A percentile compares a stretch with the other conserved stretches of the same genome.
Conservation (phyloP, 1,140 invertebrate genomes). For the Drosophila nebulosa region DNA sequence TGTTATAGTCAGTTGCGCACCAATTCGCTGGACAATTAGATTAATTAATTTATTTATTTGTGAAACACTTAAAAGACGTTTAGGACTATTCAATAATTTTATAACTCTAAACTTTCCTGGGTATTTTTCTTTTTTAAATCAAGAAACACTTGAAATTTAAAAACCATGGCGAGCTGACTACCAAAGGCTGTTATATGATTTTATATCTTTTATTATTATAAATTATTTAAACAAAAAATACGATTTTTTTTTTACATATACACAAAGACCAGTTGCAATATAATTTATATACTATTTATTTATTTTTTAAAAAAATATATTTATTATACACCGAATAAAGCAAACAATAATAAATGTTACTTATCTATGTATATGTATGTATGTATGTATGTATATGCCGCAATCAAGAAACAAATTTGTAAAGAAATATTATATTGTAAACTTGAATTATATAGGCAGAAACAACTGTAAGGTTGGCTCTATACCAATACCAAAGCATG, state of each 20-base stretch:
- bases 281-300: slow-evolving; percentile 54
- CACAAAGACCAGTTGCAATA: slow-evolving; percentile 55
- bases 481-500: slow-evolving; percentile 19
- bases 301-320: slow-evolving; percentile 49
- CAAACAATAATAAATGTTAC: slow-evolving; percentile 47
- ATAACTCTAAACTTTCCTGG: background rate
- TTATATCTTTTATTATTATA: slow-evolving; percentile 39
- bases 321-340: slow-evolving; percentile 51
- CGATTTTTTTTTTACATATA: slow-evolving; percentile 43
- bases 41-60: slow-evolving; percentile 3
- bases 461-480: slow-evolving; percentile 24
- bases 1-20: slow-evolving; percentile 84
- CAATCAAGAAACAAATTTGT: slow-evolving; percentile 57
- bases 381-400: slow-evolving; percentile 16
- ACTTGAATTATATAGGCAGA: slow-evolving; percentile 8
- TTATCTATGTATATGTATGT: slow-evolving; percentile 15
- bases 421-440: slow-evolving; percentile 24
- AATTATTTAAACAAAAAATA: background rate
- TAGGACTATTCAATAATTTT: slow-evolving; percentile 28
- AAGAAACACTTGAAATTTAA: background rate
- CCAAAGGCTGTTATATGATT: slow-evolving; percentile 75
- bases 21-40: slow-evolving; percentile 71
- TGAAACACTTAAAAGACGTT: slow-evolving; percentile 44
- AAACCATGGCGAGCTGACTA: slow-evolving; percentile 42
- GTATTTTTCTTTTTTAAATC: too few species aligned